phyloP scores from a whole-genome alignment of 2,888 invertebrate species.

The Drosophila helvetica region DNA sequence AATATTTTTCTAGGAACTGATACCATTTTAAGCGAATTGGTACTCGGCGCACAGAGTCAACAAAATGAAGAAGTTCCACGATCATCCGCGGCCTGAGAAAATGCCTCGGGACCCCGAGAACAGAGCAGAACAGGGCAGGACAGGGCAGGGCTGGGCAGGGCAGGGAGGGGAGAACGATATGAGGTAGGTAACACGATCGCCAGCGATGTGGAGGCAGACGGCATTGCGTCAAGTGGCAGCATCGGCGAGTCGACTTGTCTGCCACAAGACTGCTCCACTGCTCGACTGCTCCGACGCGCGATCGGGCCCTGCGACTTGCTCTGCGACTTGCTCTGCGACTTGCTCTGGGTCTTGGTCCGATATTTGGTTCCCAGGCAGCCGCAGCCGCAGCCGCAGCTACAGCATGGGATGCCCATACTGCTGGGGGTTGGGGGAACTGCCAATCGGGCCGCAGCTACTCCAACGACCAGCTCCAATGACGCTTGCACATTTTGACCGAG shows the following conservation, averaged over 20 bases:
- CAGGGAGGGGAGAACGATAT: neutral
- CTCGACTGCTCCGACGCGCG: neutral
- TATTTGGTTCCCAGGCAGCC: constrained; percentile 43
- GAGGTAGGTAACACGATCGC: constrained; percentile 48
- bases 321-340: neutral
- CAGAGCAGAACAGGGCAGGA: neutral
- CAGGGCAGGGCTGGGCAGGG: neutral
- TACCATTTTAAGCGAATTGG: constrained; percentile 83
- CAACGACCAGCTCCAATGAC: constrained; percentile 65
- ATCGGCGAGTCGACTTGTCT: constrained; percentile 72
- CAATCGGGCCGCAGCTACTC: constrained; percentile 44
- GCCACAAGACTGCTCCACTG: constrained; percentile 63
- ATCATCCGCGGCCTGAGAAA: constrained; percentile 39
- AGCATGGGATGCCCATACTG: too few species aligned
- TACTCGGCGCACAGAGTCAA: constrained; percentile 67
- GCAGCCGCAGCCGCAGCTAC: too few species aligned
- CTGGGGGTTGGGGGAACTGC: constrained; percentile 24
- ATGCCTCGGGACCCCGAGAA: neutral
- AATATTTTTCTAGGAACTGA: constrained; percentile 83
- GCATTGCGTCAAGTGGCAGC: constrained; percentile 79
- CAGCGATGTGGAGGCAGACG: constrained; percentile 62
- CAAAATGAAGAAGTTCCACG: constrained; percentile 68
- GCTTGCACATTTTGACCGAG: constrained; percentile 63
- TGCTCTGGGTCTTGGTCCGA: neutral
- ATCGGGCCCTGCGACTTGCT: neutral